These are phyloP conservation scores for Coendou prehensilis DNA, from an alignment of 2,797 vertebrate species.

Conservation along the genomic window DNA sequence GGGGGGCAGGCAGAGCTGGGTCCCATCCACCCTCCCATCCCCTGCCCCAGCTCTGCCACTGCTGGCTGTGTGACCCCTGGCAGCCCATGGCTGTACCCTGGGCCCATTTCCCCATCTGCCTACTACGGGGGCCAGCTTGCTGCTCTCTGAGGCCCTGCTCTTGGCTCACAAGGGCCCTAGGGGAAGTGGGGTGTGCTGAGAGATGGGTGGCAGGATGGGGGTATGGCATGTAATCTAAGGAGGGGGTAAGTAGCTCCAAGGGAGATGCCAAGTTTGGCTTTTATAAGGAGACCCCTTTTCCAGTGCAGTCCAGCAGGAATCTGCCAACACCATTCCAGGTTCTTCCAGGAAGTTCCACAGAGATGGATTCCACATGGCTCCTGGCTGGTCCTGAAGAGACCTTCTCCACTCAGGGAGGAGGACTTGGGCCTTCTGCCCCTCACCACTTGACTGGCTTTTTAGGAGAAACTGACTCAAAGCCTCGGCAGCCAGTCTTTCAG, in stretches of 20 bases:
- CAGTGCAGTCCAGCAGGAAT: background rate
- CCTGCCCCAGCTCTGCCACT: background rate
- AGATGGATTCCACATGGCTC: background rate
- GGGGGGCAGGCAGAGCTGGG: background rate
- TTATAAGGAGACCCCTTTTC: conserved; percentile 7
- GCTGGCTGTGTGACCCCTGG: background rate
- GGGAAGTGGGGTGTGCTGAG: background rate
- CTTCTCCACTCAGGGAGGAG: background rate
- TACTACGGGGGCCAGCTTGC: background rate
- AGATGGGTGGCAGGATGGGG: background rate
- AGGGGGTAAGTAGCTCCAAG: background rate
- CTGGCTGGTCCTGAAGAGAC: background rate
- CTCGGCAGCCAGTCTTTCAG: background rate
- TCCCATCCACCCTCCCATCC: background rate
- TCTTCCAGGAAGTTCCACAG: background rate
- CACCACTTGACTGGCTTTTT: background rate
- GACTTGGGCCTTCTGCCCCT: background rate
- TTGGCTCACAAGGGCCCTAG: background rate
- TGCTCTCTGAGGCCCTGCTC: background rate
- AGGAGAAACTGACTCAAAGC: background rate
- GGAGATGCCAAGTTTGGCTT: background rate
- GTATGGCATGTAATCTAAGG: background rate
- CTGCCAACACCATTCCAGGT: background rate
- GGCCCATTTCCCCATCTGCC: background rate
- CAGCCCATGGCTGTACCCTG: background rate